These are phyloP conservation scores for Taenaris catops DNA, from an alignment of 2,888 invertebrate genomes.

Conservation along the genomic window DNA sequence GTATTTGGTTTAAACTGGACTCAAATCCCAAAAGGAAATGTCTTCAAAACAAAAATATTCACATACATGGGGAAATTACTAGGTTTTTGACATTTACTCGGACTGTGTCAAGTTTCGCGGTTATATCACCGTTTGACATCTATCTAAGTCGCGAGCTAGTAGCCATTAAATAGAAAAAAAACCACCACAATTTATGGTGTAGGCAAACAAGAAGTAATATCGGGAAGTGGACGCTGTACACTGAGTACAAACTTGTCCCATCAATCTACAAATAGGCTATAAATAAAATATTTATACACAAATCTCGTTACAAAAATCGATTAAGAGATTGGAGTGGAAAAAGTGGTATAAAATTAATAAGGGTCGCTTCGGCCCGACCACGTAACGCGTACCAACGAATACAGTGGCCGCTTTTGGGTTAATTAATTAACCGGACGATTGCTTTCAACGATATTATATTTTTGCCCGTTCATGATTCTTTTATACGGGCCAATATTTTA, in stretches of 20 bases:
- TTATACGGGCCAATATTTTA: constrained; percentile 19
- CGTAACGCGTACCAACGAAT: constrained; percentile 14
- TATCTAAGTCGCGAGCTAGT: too few species aligned
- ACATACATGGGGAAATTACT: too few species aligned
- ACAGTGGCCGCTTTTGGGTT: constrained; percentile 26
- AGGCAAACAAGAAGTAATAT: too few species aligned
- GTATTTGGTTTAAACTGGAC: too few species aligned
- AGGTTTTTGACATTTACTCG: too few species aligned
- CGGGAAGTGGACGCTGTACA: too few species aligned
- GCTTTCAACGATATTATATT: constrained; percentile 26
- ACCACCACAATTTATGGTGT: too few species aligned
- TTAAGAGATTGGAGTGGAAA: constrained; percentile 28
- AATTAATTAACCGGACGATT: constrained; percentile 30
- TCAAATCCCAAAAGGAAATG: too few species aligned
- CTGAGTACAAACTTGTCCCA: constrained; percentile 10
- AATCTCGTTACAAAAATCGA: constrained; percentile 26
- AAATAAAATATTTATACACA: constrained; percentile 23
- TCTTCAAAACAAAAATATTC: too few species aligned
- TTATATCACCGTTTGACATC: too few species aligned
- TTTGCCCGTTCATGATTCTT: constrained; percentile 21
- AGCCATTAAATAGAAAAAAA: too few species aligned
- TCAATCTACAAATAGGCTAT: constrained; percentile 15
- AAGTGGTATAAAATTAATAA: constrained; percentile 29
- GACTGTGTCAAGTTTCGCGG: too few species aligned
- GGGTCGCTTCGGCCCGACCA: constrained; percentile 17